Evolutionary conservation across 2,797 vertebrate species (phyloP).

Genomic region (Aplochiton taeniatus): DNA sequence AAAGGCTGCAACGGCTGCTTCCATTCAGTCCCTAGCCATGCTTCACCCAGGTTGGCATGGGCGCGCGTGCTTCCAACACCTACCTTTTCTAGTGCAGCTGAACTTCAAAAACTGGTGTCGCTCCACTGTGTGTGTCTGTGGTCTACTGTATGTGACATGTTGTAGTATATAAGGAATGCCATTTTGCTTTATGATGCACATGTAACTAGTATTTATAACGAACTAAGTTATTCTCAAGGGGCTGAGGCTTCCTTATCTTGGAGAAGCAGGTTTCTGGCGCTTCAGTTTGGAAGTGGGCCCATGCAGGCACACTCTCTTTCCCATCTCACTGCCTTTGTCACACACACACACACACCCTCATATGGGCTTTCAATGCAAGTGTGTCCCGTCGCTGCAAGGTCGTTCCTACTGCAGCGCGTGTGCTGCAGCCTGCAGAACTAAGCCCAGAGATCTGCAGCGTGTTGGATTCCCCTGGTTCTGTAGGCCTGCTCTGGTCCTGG

Average conservation of each 20-base stretch:
- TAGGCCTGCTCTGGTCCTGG: no score
- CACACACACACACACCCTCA: not conserved
- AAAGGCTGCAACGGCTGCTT: not conserved
- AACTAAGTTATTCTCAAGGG: no score
- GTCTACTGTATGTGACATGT: constrained; percentile 34
- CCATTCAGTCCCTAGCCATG: constrained; percentile 10
- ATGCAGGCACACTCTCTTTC: no score
- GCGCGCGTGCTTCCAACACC: constrained; percentile 20
- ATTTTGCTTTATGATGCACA: not conserved
- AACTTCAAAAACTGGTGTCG: not conserved
- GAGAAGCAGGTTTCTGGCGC: no score
- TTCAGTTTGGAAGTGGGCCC: no score
- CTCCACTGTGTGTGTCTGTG: not conserved
- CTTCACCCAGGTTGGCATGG: not conserved
- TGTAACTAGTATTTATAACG: no score
- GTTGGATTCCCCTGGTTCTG: no score
- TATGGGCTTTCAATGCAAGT: not conserved
- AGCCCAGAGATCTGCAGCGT: no score
- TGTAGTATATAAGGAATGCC: constrained; percentile 42
- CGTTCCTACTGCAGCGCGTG: not conserved
- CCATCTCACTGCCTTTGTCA: not conserved
- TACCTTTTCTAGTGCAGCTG: not conserved
- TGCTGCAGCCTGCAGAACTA: no score
- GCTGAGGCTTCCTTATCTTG: not conserved
- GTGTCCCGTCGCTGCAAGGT: constrained; percentile 1